phyloP scores from a whole-genome alignment of 2,113 vertebrate species.

The Macaca fascicularis region DNA sequence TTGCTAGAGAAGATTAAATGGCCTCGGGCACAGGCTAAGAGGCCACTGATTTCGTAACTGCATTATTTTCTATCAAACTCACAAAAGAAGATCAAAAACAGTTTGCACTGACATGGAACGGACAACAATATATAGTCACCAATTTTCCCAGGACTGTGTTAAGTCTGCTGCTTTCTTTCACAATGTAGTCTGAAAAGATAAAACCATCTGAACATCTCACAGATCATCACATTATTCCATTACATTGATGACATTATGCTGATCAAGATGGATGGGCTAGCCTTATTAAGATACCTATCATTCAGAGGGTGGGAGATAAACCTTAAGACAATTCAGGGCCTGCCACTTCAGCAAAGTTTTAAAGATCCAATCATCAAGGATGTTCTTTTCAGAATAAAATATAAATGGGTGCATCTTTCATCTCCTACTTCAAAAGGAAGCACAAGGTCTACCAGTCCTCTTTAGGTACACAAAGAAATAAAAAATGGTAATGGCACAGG shows the following conservation, averaged over 20 bases:
- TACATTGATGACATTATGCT: not conserved
- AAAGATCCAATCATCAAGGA: not conserved
- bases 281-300: not conserved
- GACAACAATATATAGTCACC: not conserved
- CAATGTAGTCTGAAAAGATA: not conserved
- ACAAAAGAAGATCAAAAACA: not conserved
- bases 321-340: not conserved
- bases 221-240: not conserved
- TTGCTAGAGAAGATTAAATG: not conserved
- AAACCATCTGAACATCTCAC: not conserved
- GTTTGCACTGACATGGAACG: not conserved
- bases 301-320: not conserved
- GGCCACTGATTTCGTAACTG: not conserved
- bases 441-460: not conserved
- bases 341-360: not conserved
- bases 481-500: not conserved
- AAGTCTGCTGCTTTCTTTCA: not conserved
- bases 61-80: not conserved
- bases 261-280: not conserved
- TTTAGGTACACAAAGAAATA: not conserved
- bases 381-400: not conserved
- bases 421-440: not conserved
- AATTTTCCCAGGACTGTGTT: not conserved
- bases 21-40: not conserved
- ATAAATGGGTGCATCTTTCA: not conserved